These are phyloP conservation scores for Eledona agricola DNA, from an alignment of 2,888 invertebrate species.

Conservation along the genomic window DNA sequence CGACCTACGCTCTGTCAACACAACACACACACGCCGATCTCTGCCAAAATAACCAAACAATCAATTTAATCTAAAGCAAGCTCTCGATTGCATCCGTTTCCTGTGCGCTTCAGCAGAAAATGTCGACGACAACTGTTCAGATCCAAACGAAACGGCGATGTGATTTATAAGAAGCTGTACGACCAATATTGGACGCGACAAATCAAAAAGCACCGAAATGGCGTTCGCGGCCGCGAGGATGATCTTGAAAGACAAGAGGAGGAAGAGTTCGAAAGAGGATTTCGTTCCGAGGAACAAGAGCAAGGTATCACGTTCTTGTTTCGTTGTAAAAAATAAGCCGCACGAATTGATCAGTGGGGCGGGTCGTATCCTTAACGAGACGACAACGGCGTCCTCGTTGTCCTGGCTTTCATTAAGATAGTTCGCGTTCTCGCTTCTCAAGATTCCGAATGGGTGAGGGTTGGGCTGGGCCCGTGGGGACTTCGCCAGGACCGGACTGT, in stretches of 20 bases:
- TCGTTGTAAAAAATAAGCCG: slow-evolving; percentile 1
- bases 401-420: background rate
- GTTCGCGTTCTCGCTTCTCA: background rate
- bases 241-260: slow-evolving; percentile 83
- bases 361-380: slow-evolving; percentile 13
- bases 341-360: slow-evolving; percentile 2
- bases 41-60: slow-evolving; percentile 2
- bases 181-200: slow-evolving; percentile 1
- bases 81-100: too few species aligned
- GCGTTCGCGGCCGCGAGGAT: slow-evolving; percentile 86
- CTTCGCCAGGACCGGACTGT: background rate
- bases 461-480: background rate
- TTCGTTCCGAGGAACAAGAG: slow-evolving; percentile 79
- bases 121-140: too few species aligned
- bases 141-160: slow-evolving; percentile 9
- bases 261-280: slow-evolving; percentile 84
- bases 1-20: too few species aligned
- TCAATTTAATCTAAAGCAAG: slow-evolving; percentile 5
- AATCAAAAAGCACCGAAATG: slow-evolving; percentile 64
- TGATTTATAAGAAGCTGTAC: too few species aligned
- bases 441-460: too few species aligned
- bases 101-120: too few species aligned
- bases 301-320: slow-evolving; percentile 73
- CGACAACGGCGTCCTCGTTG: slow-evolving; percentile 1
- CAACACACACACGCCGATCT: background rate